Conservation (phyloP, 92 coral and sea anemone genomes). For the Phenganax marumi region DNA sequence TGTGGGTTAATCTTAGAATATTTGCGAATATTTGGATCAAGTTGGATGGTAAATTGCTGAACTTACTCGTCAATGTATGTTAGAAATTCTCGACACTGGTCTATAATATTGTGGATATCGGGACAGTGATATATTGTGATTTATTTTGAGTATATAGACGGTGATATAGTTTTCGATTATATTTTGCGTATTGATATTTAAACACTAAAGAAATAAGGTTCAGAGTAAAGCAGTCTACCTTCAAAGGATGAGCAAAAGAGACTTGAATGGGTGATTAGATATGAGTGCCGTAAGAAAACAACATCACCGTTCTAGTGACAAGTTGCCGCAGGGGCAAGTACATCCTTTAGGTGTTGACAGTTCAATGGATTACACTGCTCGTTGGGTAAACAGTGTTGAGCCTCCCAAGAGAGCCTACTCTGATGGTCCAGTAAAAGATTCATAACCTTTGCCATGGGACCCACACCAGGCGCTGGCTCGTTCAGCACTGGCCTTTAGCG, state of each 20-base stretch:
- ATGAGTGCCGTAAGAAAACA: background rate
- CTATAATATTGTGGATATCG: too few relatives aligned
- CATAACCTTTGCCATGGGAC: background rate
- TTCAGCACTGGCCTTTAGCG: background rate
- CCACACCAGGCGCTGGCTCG: background rate
- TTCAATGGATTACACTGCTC: background rate
- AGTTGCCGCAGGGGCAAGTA: background rate
- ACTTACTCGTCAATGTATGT: too few relatives aligned
- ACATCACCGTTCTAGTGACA: background rate
- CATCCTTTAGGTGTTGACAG: background rate
- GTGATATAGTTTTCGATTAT: too few relatives aligned
- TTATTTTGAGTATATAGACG: too few relatives aligned
- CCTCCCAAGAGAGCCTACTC: background rate
- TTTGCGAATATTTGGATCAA: too few relatives aligned
- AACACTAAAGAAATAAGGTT: too few relatives aligned
- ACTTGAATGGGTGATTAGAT: slow-evolving; percentile 1
- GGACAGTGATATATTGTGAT: too few relatives aligned
- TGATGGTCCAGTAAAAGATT: background rate
- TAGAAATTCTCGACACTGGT: too few relatives aligned
- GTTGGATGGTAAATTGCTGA: too few relatives aligned
- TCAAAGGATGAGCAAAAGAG: background rate
- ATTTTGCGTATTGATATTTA: too few relatives aligned
- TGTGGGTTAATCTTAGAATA: too few relatives aligned
- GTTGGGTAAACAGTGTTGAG: background rate
- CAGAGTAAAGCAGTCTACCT: too few relatives aligned